phyloP scores from a whole-genome alignment of 1,140 invertebrate species.

The Cherax destructor region DNA sequence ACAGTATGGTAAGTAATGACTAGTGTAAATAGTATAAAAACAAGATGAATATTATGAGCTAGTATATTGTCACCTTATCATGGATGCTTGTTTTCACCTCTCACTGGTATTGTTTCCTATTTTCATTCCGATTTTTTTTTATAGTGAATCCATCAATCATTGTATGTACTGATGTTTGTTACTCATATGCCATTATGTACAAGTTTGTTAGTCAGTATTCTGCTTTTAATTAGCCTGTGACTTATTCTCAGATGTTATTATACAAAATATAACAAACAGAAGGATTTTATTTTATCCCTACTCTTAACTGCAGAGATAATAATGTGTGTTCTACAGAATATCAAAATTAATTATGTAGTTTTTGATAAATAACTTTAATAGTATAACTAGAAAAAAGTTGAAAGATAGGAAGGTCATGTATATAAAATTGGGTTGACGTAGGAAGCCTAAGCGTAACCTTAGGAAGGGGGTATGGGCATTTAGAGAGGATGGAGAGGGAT shows the following conservation, averaged over 20 bases:
- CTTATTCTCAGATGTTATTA: slow-evolving; percentile 36
- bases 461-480: no score
- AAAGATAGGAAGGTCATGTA: no score
- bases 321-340: no score
- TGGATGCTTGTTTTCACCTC: slow-evolving; percentile 11
- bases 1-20: slow-evolving; percentile 26
- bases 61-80: slow-evolving; percentile 44
- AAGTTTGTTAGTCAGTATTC: slow-evolving; percentile 44
- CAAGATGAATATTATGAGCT: slow-evolving; percentile 35
- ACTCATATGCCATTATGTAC: slow-evolving; percentile 42
- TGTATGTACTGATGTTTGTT: slow-evolving; percentile 43
- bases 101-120: slow-evolving; percentile 22
- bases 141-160: slow-evolving; percentile 28
- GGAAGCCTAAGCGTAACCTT: no score
- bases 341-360: no score
- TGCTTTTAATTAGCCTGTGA: slow-evolving; percentile 46
- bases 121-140: slow-evolving; percentile 30
- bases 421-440: no score
- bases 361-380: no score
- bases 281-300: not conserved
- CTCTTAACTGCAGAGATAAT: no score
- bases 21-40: slow-evolving; percentile 44
- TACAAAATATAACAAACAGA: slow-evolving; percentile 25
- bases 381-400: no score
- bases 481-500: no score